phyloP scores from a whole-genome alignment of 2,113 vertebrate species.

The Bubo blakistoni region DNA sequence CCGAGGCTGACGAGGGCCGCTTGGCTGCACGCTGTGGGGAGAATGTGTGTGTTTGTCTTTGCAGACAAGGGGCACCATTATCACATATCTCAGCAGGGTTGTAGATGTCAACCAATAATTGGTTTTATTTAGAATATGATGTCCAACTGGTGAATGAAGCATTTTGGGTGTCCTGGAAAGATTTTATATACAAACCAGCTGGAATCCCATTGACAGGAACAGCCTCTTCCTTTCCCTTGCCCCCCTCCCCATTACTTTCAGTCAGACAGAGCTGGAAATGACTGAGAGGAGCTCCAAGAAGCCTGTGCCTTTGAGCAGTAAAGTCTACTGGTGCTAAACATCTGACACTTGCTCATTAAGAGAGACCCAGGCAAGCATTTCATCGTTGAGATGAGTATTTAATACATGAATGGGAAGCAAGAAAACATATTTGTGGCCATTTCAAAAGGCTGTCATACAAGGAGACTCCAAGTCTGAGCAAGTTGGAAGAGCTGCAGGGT shows the following conservation, averaged over 20 bases:
- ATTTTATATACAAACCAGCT: conserved; percentile 48
- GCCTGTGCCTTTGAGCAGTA: neutral
- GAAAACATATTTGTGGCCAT: conserved; percentile 46
- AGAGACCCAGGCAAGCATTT: neutral
- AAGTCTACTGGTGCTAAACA: conserved; percentile 19
- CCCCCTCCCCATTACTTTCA: neutral
- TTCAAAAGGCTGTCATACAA: conserved; percentile 55
- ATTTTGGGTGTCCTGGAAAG: conserved; percentile 55
- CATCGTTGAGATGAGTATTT: conserved; percentile 43
- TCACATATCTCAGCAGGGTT: conserved; percentile 49
- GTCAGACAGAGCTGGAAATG: conserved; percentile 17
- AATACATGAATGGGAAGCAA: conserved; percentile 33
- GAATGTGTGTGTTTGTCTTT: conserved; percentile 6
- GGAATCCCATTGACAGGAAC: conserved; percentile 41
- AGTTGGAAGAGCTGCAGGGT: conserved; percentile 12
- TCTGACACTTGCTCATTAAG: conserved; percentile 42
- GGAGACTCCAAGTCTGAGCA: conserved; percentile 55
- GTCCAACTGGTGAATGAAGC: conserved; percentile 43
- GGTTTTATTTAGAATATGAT: conserved; percentile 33
- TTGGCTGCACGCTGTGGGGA: neutral
- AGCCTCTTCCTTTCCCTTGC: conserved; percentile 29
- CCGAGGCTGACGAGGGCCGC: neutral
- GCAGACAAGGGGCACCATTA: conserved; percentile 59
- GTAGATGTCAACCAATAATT: conserved; percentile 45
- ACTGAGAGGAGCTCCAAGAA: conserved; percentile 17